Base-by-base conservation (phyloP, 1,140 invertebrate genomes). In the Charaxes varanes region DNA sequence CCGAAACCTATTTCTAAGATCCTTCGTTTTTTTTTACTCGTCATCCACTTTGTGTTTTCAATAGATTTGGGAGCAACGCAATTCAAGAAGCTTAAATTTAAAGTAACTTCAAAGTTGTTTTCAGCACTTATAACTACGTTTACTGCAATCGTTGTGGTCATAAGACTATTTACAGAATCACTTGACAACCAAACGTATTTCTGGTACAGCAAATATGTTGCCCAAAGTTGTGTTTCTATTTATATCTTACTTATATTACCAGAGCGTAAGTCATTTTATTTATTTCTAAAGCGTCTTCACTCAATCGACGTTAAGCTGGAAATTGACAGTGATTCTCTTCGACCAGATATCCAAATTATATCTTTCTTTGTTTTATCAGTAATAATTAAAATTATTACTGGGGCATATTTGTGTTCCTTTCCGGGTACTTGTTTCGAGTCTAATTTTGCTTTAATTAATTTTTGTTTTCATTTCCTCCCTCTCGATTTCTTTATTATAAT, bases 21-120 rank as follows among this genome's bases (percentile, higher is more conserved):
- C 8, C 16, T 41, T 16, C 30, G 41, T 35, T 12, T 31, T 32
- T 24, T 40, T 35, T 47, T 47, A 13, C 4, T 11, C 11, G 2
- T 41, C n/a, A 6, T 26, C 8, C 19, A 16, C 4, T 32, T 33
- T 2, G 7, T 31, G 18, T 41, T 31, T 17, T 32, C 14, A 2
- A 18, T 32, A 23, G 38, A 41, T 27, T 41, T 41, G 6, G 38
- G 38, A 13, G 32, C 26, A 1, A n/a, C 26, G n/a, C 11, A 6
- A 24, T 26, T 16, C 14, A 26, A 33, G 17, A 24, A 28, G 2
- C 1, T 15, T 7, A 12, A 1, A n/a, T 7, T 5, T 14, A 33
- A 26, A 23, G 10, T 17, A 10, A 16, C 26, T 7, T 10, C 10
- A 0, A 41, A 33, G 27, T 4, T 41, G 14, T 13, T 12, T 26